phyloP scores from a whole-genome alignment of 2,797 vertebrate genomes.

The Staurois parvus region DNA sequence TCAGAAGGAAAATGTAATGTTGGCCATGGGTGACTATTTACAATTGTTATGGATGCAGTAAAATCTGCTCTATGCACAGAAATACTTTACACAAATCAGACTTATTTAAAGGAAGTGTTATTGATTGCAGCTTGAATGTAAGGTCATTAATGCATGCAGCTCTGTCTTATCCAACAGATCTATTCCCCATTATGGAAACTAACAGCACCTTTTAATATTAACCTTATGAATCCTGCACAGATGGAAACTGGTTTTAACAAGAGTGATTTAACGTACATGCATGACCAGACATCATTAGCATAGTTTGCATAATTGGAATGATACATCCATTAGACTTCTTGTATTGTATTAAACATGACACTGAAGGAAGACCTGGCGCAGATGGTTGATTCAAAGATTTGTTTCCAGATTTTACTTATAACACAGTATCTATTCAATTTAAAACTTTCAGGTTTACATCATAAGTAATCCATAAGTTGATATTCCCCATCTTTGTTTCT shows the following conservation, averaged over 20 bases:
- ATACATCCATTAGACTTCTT: slow-evolving; percentile 3
- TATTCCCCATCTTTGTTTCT: too few relatives aligned
- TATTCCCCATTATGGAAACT: slow-evolving; percentile 20
- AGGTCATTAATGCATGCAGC: slow-evolving; percentile 21
- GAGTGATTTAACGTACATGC: neutral
- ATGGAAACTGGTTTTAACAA: slow-evolving; percentile 14
- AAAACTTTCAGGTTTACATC: neutral
- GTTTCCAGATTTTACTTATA: neutral
- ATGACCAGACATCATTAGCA: neutral
- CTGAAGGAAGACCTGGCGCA: neutral
- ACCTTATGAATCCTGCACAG: slow-evolving; percentile 18
- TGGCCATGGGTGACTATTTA: slow-evolving; percentile 20
- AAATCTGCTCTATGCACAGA: slow-evolving; percentile 13
- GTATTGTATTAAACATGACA: neutral
- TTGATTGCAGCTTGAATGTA: slow-evolving; percentile 16
- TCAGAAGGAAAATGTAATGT: slow-evolving; percentile 13
- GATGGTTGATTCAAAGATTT: neutral
- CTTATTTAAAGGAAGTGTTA: slow-evolving; percentile 23
- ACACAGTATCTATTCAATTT: neutral
- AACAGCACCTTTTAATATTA: slow-evolving; percentile 17
- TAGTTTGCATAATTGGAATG: slow-evolving; percentile 19
- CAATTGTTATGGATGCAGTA: slow-evolving; percentile 34
- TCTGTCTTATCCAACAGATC: slow-evolving; percentile 14
- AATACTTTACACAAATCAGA: slow-evolving; percentile 30
- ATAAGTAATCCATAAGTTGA: too few relatives aligned